Evolutionary conservation across 2,113 vertebrate species (phyloP).

Genomic region (Aix galericulata): DNA sequence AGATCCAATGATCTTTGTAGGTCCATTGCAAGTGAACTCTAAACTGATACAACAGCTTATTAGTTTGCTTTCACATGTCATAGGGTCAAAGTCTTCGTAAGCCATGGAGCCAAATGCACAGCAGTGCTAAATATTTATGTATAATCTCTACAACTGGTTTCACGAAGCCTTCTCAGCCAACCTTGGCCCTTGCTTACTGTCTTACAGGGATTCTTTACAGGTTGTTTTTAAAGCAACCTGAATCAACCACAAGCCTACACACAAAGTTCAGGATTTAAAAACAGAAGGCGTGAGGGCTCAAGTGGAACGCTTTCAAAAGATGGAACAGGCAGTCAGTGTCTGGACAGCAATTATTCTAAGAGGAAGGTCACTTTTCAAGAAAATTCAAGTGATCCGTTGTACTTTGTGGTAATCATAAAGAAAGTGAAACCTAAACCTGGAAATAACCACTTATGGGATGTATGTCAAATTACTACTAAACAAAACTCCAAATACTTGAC

Average conservation of each 20-base stretch:
- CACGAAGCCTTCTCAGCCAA: fast-evolving
- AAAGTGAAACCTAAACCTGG: neutral
- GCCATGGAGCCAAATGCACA: fast-evolving
- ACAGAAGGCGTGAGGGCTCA: neutral
- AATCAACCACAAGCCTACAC: fast-evolving
- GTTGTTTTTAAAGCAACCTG: neutral
- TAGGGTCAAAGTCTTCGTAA: neutral
- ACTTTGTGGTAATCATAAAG: fast-evolving
- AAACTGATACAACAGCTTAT: neutral
- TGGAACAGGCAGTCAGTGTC: too few species aligned
- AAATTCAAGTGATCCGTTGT: fast-evolving
- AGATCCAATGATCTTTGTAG: too few species aligned
- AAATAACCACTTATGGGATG: neutral
- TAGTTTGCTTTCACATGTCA: neutral
- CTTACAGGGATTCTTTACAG: fast-evolving
- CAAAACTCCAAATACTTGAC: neutral
- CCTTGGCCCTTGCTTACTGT: fast-evolving
- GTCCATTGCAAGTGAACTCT: too few species aligned
- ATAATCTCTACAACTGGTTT: fast-evolving
- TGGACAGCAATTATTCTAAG: fast-evolving
- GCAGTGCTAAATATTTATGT: neutral
- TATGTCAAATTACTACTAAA: too few species aligned
- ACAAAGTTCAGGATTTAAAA: fast-evolving
- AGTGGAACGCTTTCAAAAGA: fast-evolving
- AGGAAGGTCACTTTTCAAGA: fast-evolving